These are phyloP conservation scores for Rhingia campestris DNA, from an alignment of 2,888 invertebrate genomes.

Conservation along the genomic window DNA sequence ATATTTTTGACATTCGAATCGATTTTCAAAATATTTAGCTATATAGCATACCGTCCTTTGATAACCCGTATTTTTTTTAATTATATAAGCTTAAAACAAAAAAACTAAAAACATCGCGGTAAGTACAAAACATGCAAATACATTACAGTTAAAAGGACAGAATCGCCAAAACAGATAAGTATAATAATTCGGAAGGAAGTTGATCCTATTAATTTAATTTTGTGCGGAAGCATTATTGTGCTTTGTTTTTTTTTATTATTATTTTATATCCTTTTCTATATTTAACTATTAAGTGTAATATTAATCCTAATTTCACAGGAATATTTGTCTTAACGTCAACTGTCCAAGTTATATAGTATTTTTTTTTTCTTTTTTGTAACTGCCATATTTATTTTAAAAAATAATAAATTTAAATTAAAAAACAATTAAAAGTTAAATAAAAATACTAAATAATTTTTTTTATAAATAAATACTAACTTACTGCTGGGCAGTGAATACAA, in stretches of 20 bases:
- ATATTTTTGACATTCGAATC: neutral
- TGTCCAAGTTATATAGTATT: slow-evolving; percentile 9
- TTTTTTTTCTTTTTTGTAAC: slow-evolving; percentile 3
- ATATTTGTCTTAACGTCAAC: slow-evolving; percentile 31
- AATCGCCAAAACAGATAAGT: slow-evolving; percentile 20
- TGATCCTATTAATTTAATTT: slow-evolving; percentile 25
- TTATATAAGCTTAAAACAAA: neutral
- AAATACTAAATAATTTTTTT: neutral
- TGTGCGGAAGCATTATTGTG: slow-evolving; percentile 66
- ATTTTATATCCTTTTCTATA: neutral
- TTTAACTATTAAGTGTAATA: slow-evolving; percentile 9
- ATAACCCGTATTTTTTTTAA: neutral
- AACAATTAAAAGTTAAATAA: slow-evolving; percentile 1
- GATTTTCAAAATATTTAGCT: too few relatives aligned
- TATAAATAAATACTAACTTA: slow-evolving; percentile 23
- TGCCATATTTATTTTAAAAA: slow-evolving; percentile 7
- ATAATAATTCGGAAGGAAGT: neutral
- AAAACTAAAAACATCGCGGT: slow-evolving; percentile 1
- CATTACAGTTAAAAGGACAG: slow-evolving; percentile 19
- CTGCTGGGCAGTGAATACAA: slow-evolving; percentile 25
- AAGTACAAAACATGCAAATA: slow-evolving; percentile 30
- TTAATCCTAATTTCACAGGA: slow-evolving; percentile 22
- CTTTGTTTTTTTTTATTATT: slow-evolving; percentile 20
- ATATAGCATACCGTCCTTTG: neutral
- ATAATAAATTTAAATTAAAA: slow-evolving; percentile 6